Evolutionary conservation across 2,888 invertebrate species (phyloP).

Genomic region (Molorchus minor): DNA sequence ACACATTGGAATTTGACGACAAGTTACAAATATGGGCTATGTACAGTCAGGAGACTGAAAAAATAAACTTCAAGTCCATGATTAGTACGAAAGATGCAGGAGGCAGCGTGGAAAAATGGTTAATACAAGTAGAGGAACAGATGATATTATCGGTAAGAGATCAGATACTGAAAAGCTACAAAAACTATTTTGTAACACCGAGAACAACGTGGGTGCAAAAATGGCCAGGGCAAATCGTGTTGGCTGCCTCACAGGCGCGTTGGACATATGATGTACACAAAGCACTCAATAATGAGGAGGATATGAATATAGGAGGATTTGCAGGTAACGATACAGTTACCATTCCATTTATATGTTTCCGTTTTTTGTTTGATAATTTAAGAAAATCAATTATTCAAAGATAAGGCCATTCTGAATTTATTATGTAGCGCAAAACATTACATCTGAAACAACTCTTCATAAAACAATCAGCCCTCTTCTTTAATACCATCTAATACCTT

Average conservation of each 20-base stretch:
- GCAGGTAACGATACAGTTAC: too few relatives aligned
- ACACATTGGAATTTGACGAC: slow-evolving; percentile 75
- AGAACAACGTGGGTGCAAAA: slow-evolving; percentile 72
- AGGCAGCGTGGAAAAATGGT: slow-evolving; percentile 89
- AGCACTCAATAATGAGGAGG: slow-evolving; percentile 69
- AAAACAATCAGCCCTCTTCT: too few relatives aligned
- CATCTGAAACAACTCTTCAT: too few relatives aligned
- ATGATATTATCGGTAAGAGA: slow-evolving; percentile 79
- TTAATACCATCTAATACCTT: too few relatives aligned
- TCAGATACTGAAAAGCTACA: slow-evolving; percentile 73
- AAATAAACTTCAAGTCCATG: slow-evolving; percentile 65
- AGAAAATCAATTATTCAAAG: too few relatives aligned
- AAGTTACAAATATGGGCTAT: slow-evolving; percentile 79
- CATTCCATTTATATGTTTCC: slow-evolving; percentile 30
- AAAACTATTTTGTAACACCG: slow-evolving; percentile 68
- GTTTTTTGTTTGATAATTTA: background rate
- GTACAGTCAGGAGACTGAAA: slow-evolving; percentile 81
- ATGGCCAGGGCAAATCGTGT: slow-evolving; percentile 72
- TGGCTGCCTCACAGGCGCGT: slow-evolving; percentile 81
- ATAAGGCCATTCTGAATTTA: too few relatives aligned
- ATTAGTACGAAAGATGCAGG: slow-evolving; percentile 67
- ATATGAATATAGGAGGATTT: slow-evolving; percentile 64
- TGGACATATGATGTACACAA: slow-evolving; percentile 85
- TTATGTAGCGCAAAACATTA: too few relatives aligned
- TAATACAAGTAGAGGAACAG: slow-evolving; percentile 82